Percentiles rank a stretch among this genome's conserved stretches.
Evolutionary conservation across 2,113 vertebrate species (phyloP).

Genomic region (Megaleporinus macrocephalus): DNA sequence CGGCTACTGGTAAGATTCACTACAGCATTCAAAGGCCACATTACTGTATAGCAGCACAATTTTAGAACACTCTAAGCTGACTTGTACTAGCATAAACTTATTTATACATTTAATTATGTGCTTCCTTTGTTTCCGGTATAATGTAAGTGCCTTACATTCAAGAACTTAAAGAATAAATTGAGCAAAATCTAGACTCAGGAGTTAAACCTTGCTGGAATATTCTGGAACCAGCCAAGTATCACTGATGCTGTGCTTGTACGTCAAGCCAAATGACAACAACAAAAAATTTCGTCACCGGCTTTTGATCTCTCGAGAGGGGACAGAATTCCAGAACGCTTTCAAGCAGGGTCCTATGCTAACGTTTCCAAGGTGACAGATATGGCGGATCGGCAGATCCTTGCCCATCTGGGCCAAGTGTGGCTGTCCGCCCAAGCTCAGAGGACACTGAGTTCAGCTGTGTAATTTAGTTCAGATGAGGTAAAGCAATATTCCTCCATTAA

Average conservation of each 20-base stretch:
- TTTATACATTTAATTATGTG: not conserved
- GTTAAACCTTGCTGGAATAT: not conserved
- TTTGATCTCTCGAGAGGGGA: constrained; percentile 36
- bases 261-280: constrained; percentile 31
- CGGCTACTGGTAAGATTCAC: not conserved
- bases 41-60: not conserved
- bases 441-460: constrained; percentile 76
- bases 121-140: constrained; percentile 4
- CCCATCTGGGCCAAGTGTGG: constrained; percentile 75
- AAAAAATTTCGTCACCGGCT: not conserved
- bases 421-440: constrained; percentile 69
- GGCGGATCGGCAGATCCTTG: constrained; percentile 64
- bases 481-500: constrained; percentile 82
- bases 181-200: not conserved
- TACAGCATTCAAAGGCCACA: not conserved
- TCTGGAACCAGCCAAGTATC: not conserved
- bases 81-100: not conserved
- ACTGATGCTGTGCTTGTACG: not conserved
- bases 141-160: not conserved
- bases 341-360: constrained; percentile 60
- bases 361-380: constrained; percentile 71
- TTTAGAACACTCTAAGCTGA: not conserved
- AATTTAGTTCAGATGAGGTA: constrained; percentile 82
- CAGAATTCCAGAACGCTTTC: constrained; percentile 21
- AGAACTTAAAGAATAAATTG: not conserved